Conservation (phyloP, 2,888 invertebrate species). For the Cephus runcator region DNA sequence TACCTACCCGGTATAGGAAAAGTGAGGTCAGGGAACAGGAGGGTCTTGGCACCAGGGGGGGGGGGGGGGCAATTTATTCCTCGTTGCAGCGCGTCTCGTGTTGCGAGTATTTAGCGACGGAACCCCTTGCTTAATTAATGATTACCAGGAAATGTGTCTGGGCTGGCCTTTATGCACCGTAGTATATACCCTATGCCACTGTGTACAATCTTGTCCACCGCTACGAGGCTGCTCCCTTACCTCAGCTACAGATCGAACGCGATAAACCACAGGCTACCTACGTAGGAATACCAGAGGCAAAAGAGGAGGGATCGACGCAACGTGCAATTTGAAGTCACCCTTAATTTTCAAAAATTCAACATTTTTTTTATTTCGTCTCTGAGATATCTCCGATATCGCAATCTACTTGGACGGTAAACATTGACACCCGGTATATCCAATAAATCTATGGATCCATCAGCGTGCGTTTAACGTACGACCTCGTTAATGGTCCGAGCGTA, state of each 20-base stretch:
- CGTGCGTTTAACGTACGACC: neutral
- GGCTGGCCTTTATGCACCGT: constrained; percentile 48
- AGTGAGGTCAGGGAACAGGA: neutral
- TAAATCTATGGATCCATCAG: too few relatives aligned
- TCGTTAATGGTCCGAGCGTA: neutral
- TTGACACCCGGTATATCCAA: neutral
- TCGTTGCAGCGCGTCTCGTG: constrained; percentile 28
- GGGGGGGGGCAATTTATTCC: constrained; percentile 36
- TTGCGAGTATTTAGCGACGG: constrained; percentile 50
- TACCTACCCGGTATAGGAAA: neutral
- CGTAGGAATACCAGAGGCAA: neutral
- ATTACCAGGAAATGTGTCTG: constrained; percentile 63
- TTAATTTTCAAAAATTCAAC: neutral
- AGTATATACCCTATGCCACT: constrained; percentile 31
- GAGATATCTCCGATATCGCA: neutral
- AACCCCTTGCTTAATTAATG: constrained; percentile 60
- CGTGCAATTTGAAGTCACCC: neutral
- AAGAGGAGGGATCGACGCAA: neutral
- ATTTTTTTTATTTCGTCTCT: neutral
- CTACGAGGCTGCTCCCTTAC: constrained; percentile 3
- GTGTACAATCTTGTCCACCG: constrained; percentile 8
- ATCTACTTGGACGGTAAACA: neutral
- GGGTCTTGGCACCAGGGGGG: constrained; percentile 5
- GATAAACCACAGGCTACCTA: constrained; percentile 29
- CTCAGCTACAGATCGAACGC: constrained; percentile 35